Conservation (phyloP, 2,888 invertebrate species). For the Heliconius charithonia region DNA sequence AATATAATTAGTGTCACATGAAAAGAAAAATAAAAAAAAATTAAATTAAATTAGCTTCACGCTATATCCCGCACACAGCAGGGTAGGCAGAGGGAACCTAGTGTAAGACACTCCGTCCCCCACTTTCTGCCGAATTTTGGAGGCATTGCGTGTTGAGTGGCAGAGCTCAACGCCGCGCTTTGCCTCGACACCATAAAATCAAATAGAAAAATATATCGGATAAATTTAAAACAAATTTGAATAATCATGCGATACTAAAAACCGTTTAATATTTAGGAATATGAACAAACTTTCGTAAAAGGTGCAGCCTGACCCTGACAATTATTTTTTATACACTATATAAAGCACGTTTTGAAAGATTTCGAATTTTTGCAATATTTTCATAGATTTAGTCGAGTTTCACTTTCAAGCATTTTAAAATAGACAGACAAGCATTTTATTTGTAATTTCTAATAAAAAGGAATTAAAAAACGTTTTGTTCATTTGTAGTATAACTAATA, state of each 20-base stretch:
- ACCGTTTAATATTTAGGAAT: background rate
- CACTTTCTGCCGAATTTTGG: too few species aligned
- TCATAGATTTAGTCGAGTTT: background rate
- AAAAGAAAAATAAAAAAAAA: too few species aligned
- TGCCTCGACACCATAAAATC: too few species aligned
- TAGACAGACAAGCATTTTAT: background rate
- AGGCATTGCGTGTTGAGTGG: too few species aligned
- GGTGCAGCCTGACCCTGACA: constrained; percentile 7
- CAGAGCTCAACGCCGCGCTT: too few species aligned
- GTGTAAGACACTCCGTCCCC: too few species aligned
- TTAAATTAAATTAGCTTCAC: too few species aligned
- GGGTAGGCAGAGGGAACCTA: too few species aligned
- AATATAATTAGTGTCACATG: background rate
- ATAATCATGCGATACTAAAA: background rate
- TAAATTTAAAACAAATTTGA: background rate
- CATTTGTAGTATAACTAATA: too few species aligned
- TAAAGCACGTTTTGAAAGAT: constrained; percentile 1
- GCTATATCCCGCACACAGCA: too few species aligned
- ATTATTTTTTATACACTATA: background rate
- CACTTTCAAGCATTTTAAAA: constrained; percentile 17
- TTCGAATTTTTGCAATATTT: constrained; percentile 18
- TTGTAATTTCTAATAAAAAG: background rate
- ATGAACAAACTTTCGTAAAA: constrained; percentile 1
- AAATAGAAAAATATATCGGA: too few species aligned
- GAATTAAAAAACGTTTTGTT: too few species aligned